A percentile compares a stretch with the other conserved stretches of the same genome.
Evolutionary conservation across 2,888 invertebrate genomes (phyloP).

Genomic region (Deroplatys truncata): DNA sequence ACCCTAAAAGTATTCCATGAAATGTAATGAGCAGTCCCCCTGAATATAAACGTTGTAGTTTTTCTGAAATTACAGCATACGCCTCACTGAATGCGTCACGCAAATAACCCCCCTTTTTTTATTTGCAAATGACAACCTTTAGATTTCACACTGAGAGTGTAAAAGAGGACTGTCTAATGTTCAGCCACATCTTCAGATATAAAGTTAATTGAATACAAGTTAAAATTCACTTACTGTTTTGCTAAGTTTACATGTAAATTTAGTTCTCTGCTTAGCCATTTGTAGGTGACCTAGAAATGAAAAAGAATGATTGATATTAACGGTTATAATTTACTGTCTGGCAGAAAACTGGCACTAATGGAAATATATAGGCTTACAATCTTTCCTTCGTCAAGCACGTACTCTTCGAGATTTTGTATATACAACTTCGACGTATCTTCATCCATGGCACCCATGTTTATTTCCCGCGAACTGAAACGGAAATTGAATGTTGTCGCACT

Average conservation of each 20-base stretch:
- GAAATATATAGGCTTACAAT: slow-evolving; percentile 33
- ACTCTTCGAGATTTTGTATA: slow-evolving; percentile 9
- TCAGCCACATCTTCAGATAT: neutral
- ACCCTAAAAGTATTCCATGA: too few species aligned
- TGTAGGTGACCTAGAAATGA: slow-evolving; percentile 45
- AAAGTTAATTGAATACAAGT: neutral
- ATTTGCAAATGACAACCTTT: too few species aligned
- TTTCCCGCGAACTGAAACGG: neutral
- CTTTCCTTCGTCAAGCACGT: slow-evolving; percentile 37
- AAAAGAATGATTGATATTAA: neutral
- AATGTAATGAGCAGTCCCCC: too few species aligned
- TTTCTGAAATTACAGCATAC: too few species aligned
- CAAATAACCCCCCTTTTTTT: too few species aligned
- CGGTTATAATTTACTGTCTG: neutral
- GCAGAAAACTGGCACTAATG: neutral
- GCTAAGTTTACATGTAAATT: slow-evolving; percentile 46
- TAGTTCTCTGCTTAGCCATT: slow-evolving; percentile 45
- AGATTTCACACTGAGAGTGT: too few species aligned
- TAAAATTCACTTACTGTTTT: slow-evolving; percentile 39
- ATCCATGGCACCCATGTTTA: neutral
- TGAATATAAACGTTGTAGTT: too few species aligned
- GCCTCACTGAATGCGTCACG: too few species aligned
- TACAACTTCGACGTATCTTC: neutral
- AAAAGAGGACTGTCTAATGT: neutral
- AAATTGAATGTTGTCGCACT: neutral